phyloP scores from a whole-genome alignment of 2,888 invertebrate genomes.

The Cartodere bifasciata region DNA sequence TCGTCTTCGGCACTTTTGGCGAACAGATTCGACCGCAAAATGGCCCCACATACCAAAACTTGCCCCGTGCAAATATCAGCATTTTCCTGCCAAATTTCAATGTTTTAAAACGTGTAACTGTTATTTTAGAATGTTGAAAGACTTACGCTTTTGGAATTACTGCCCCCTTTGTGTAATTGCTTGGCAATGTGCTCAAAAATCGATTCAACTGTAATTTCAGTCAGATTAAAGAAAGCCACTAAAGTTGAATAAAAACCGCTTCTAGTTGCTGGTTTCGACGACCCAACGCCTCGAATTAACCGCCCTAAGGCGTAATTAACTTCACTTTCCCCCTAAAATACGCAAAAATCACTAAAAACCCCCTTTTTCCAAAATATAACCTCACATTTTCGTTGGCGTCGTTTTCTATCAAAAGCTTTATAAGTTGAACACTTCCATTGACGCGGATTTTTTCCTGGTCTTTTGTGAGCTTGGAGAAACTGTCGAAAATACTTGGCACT shows the following conservation, averaged over 20 bases:
- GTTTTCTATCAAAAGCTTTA: conserved; percentile 32
- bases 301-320: conserved; percentile 53
- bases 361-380: conserved; percentile 14
- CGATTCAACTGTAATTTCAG: conserved; percentile 38
- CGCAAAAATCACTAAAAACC: conserved; percentile 11
- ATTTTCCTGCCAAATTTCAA: conserved; percentile 46
- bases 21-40: conserved; percentile 52
- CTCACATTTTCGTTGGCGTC: conserved; percentile 31
- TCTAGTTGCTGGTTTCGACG: conserved; percentile 48
- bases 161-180: conserved; percentile 48
- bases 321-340: conserved; percentile 46
- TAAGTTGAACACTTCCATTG: conserved; percentile 31
- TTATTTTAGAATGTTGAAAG: too few species aligned
- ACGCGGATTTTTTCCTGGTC: conserved; percentile 32
- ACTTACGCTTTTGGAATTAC: conserved; percentile 55
- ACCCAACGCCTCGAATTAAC: conserved; percentile 58
- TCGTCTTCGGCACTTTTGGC: conserved; percentile 38
- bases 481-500: conserved; percentile 33
- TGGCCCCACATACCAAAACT: conserved; percentile 56
- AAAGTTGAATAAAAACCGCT: conserved; percentile 58
- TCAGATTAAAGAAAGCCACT: conserved; percentile 44
- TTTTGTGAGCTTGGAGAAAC: conserved; percentile 34
- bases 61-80: conserved; percentile 60
- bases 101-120: conserved; percentile 1
- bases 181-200: conserved; percentile 48